phyloP scores from a whole-genome alignment of 2,888 invertebrate genomes.

The Sinodicranocentrus sp. region DNA sequence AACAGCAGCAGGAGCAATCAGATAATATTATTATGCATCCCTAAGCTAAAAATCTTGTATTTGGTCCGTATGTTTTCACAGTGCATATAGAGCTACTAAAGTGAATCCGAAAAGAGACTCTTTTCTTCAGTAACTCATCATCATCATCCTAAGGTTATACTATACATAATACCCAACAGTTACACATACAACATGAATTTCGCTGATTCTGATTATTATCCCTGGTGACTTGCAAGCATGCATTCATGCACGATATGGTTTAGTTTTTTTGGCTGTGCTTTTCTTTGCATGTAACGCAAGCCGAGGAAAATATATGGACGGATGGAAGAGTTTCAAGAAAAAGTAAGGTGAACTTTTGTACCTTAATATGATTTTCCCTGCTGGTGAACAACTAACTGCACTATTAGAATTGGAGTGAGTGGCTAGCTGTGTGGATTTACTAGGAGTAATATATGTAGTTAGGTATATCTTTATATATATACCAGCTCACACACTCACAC shows the following conservation, averaged over 20 bases:
- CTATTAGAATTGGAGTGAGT: no score
- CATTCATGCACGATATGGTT: constrained; percentile 62
- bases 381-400: no score
- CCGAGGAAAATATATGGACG: not conserved
- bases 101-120: constrained; percentile 7
- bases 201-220: constrained; percentile 50
- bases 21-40: constrained; percentile 29
- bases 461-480: no score
- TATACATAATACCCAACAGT: not conserved
- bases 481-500: constrained; percentile 25
- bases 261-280: constrained; percentile 22
- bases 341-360: not conserved
- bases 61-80: not conserved
- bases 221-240: constrained; percentile 59
- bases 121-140: constrained; percentile 12
- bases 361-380: not conserved
- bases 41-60: constrained; percentile 8
- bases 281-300: constrained; percentile 12
- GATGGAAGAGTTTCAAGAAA: not conserved
- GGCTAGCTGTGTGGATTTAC: no score
- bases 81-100: not conserved
- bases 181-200: constrained; percentile 4
- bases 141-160: not conserved
- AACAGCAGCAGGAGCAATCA: constrained; percentile 21
- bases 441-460: no score